Evolutionary conservation across 2,888 invertebrate species (phyloP), one percentile per base, ranked within the genome.

Genomic region (Heteromurus nitidus): DNA sequence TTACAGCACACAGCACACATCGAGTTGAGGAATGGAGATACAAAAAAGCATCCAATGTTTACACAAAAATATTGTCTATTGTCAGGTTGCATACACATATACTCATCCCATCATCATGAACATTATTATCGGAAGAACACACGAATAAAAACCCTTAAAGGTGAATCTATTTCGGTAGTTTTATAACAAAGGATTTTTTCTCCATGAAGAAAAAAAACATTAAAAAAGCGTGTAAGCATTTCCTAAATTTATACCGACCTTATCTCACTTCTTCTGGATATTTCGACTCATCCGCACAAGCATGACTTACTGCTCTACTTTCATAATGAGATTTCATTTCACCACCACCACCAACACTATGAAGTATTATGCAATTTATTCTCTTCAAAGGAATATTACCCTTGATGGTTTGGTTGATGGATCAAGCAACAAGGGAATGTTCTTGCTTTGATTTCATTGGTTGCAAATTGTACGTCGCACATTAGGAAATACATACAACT

Each of bases 71-170:
- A 13, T 9, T 9, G 36, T 36, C 13, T 36, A 36, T 36, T 36
- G 7, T 36, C 7, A 36, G 36, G 13, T 9, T 36, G 13, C 36
- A 36, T n/a, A n/a, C n/a, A n/a, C n/a, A n/a, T n/a, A n/a, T n/a
- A n/a, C n/a, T n/a, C n/a, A n/a, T n/a, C n/a, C n/a, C 47, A 47
- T 47, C 55, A 55, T 24, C 55, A 55, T 9, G 3, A 18, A n/a
- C 50, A 5, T 50, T 50, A 16, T 55, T 16, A 9, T 22, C 22
- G 7, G 22, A n/a, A n/a, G n/a, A n/a, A n/a, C n/a, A n/a, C 55
- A 55, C n/a, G 47, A 36, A n/a, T 47, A 47, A n/a, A 47, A 47
- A 55, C 24, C 24, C 9, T 55, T 55, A 55, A 55, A 55, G 55
- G 55, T 55, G 55, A 55, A 24, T 5, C 55, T 55, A 55, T 55